Evolutionary conservation across 1,140 invertebrate species (phyloP).

Genomic region (Macrocentrus cingulum): DNA sequence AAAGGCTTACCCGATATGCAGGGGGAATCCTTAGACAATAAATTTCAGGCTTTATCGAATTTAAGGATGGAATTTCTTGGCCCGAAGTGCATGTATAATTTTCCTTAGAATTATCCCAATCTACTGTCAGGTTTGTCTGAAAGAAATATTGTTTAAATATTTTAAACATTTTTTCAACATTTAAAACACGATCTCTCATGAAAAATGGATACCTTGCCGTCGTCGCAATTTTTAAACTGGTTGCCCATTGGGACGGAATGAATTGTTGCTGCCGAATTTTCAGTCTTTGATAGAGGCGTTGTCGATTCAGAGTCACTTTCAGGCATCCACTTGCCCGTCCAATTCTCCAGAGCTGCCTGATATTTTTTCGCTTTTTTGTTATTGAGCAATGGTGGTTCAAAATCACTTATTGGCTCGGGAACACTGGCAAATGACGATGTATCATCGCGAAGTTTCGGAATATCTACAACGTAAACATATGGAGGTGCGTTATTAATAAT

Average conservation of each 20-base stretch:
- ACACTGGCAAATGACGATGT: too few species aligned
- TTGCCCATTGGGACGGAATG: slow-evolving; percentile 62
- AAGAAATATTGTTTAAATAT: slow-evolving; percentile 34
- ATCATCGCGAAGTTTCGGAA: too few species aligned
- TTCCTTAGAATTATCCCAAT: slow-evolving; percentile 70
- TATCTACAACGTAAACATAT: too few species aligned
- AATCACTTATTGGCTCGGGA: too few species aligned
- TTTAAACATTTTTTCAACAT: slow-evolving; percentile 9
- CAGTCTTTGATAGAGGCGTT: slow-evolving; percentile 42
- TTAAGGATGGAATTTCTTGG: slow-evolving; percentile 55
- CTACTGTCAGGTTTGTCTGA: slow-evolving; percentile 69
- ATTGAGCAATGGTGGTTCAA: too few species aligned
- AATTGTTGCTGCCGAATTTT: neutral
- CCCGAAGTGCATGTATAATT: slow-evolving; percentile 71
- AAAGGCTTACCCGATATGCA: slow-evolving; percentile 65
- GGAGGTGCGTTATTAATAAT: too few species aligned
- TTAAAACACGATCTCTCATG: neutral
- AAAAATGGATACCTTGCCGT: slow-evolving; percentile 64
- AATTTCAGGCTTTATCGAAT: slow-evolving; percentile 56
- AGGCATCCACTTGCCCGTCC: slow-evolving; percentile 53
- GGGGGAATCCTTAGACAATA: slow-evolving; percentile 65
- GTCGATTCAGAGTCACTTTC: slow-evolving; percentile 40
- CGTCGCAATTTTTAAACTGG: slow-evolving; percentile 64
- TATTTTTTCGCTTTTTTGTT: slow-evolving; percentile 28
- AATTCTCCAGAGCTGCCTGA: slow-evolving; percentile 38